These are phyloP conservation scores for Nerophis ophidion DNA, from an alignment of 2,113 vertebrate species.

Conservation along the genomic window DNA sequence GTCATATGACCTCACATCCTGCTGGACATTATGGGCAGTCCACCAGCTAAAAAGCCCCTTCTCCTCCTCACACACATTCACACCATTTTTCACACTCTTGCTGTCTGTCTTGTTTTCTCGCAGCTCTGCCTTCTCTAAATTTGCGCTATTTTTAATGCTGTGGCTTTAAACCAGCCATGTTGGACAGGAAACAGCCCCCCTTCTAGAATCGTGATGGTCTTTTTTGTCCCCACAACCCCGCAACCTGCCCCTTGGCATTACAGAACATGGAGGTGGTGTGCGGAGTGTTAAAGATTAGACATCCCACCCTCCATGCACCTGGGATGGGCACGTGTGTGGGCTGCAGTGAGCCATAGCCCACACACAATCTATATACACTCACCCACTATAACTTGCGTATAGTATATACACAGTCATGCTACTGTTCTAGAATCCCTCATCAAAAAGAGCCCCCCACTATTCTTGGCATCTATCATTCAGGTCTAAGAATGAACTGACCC, in stretches of 20 bases:
- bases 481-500: conserved; percentile 52
- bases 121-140: conserved; percentile 43
- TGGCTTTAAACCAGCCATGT: conserved; percentile 58
- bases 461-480: conserved; percentile 31
- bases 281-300: conserved; percentile 59
- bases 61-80: conserved; percentile 45
- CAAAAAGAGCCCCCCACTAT: conserved; percentile 19
- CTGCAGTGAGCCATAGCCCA: conserved; percentile 22
- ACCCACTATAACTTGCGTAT: conserved; percentile 6
- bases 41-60: conserved; percentile 60
- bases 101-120: conserved; percentile 55
- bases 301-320: conserved; percentile 51
- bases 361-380: conserved; percentile 31
- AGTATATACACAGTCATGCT: conserved; percentile 14
- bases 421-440: conserved; percentile 8
- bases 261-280: conserved; percentile 2
- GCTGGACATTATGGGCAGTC: conserved; percentile 55
- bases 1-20: conserved; percentile 67
- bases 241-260: conserved; percentile 19
- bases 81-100: conserved; percentile 61
- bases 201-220: conserved; percentile 41
- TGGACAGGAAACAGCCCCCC: conserved; percentile 61
- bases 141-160: conserved; percentile 66
- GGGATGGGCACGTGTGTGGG: conserved; percentile 39
- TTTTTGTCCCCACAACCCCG: conserved; percentile 40